phyloP scores from a whole-genome alignment of 2,797 vertebrate genomes.

The Phoeniculus purpureus region DNA sequence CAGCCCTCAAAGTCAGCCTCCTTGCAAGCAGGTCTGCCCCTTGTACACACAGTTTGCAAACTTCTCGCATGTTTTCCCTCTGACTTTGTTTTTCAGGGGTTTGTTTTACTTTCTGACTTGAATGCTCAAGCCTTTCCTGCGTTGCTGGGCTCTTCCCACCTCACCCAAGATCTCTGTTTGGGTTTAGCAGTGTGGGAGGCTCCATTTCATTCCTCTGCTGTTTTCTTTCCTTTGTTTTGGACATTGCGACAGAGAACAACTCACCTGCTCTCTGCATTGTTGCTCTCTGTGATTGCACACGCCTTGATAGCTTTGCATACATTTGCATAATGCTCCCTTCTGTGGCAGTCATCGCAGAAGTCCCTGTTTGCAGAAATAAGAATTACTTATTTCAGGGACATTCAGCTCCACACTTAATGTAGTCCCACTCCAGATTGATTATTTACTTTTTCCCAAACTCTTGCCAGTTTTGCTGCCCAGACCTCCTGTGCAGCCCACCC shows the following conservation, averaged over 20 bases:
- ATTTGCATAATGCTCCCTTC: not conserved
- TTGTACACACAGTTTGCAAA: not conserved
- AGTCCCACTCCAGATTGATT: not conserved
- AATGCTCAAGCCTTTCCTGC: not conserved
- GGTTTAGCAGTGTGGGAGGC: not conserved
- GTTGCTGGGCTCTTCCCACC: not conserved
- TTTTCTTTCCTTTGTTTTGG: not conserved
- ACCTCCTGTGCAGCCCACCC: not conserved
- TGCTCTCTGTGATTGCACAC: not conserved
- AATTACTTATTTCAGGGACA: not conserved
- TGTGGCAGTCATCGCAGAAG: not conserved
- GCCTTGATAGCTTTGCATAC: not conserved
- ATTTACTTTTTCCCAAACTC: not conserved
- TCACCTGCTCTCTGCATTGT: not conserved
- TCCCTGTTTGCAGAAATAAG: not conserved
- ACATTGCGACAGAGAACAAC: not conserved
- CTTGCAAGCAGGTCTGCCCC: not conserved
- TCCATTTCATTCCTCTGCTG: not conserved
- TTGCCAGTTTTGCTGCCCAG: not conserved
- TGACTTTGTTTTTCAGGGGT: not conserved
- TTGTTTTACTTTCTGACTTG: not conserved
- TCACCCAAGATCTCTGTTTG: not conserved
- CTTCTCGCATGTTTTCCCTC: not conserved
- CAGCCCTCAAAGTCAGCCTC: not conserved
- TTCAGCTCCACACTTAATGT: not conserved